phyloP scores from a whole-genome alignment of 2,888 invertebrate genomes.

The Eumerus sabulonum region DNA sequence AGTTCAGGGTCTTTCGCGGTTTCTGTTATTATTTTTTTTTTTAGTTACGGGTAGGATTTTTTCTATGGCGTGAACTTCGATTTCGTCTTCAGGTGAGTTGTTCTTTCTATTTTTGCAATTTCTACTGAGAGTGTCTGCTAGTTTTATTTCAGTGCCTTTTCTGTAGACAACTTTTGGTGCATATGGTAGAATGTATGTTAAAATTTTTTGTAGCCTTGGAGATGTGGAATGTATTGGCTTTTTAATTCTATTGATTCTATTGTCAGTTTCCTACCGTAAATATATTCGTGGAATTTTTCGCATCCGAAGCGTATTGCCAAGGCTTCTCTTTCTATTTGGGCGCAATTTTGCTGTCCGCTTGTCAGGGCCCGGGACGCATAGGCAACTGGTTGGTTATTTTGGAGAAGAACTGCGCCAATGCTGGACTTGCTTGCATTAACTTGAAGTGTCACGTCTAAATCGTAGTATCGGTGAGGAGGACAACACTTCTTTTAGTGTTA shows the following conservation, averaged over 20 bases:
- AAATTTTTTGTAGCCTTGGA: conserved; percentile 70
- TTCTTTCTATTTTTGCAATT: conserved; percentile 48
- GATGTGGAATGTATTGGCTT: conserved; percentile 62
- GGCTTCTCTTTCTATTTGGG: conserved; percentile 16
- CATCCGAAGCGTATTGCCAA: conserved; percentile 8
- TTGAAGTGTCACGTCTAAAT: conserved; percentile 69
- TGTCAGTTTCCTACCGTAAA: conserved; percentile 11
- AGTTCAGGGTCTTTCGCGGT: conserved; percentile 1
- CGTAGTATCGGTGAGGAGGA: conserved; percentile 70
- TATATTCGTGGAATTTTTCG: conserved; percentile 8
- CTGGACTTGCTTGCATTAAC: conserved; percentile 61
- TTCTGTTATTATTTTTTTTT: conserved; percentile 1
- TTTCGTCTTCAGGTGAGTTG: conserved; percentile 44
- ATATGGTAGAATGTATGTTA: conserved; percentile 69
- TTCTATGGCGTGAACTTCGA: conserved; percentile 41
- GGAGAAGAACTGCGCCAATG: conserved; percentile 73
- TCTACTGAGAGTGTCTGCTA: conserved; percentile 64
- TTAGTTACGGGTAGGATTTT: conserved; percentile 28
- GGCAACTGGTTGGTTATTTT: conserved; percentile 67
- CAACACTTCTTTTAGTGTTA: too few species aligned
- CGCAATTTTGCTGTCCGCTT: background rate
- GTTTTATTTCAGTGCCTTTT: conserved; percentile 70
- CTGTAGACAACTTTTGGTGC: conserved; percentile 69
- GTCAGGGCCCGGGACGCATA: conserved; percentile 3
- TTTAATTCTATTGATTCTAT: conserved; percentile 67